phyloP scores from a whole-genome alignment of 2,797 vertebrate species.

The Garrulus glandarius region DNA sequence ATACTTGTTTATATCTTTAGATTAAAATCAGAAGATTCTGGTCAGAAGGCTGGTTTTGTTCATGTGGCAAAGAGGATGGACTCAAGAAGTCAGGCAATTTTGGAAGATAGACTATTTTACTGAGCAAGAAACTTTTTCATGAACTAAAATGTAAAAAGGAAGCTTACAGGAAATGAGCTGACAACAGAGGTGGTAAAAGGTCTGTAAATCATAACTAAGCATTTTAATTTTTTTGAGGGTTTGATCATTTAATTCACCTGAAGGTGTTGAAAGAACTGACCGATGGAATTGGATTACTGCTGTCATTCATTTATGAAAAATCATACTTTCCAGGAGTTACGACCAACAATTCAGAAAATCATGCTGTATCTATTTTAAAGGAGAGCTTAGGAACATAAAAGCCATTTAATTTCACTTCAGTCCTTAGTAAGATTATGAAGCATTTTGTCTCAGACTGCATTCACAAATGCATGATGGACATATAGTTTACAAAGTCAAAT shows the following conservation, averaged over 20 bases:
- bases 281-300: background rate
- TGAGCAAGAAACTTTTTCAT: background rate
- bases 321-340: background rate
- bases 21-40: background rate
- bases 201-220: background rate
- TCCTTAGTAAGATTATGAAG: background rate
- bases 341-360: background rate
- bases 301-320: background rate
- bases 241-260: background rate
- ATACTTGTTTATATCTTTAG: background rate
- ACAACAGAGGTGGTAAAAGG: background rate
- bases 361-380: background rate
- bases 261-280: background rate
- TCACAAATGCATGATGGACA: background rate
- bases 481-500: background rate
- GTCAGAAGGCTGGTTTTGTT: background rate
- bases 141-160: background rate
- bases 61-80: background rate
- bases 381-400: background rate
- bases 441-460: background rate
- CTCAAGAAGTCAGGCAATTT: background rate
- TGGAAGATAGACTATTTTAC: background rate
- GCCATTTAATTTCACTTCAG: background rate
- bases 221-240: background rate
- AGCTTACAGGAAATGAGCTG: background rate